Conservation (phyloP, 2,888 invertebrate genomes). For the Anthophora plumipes region DNA sequence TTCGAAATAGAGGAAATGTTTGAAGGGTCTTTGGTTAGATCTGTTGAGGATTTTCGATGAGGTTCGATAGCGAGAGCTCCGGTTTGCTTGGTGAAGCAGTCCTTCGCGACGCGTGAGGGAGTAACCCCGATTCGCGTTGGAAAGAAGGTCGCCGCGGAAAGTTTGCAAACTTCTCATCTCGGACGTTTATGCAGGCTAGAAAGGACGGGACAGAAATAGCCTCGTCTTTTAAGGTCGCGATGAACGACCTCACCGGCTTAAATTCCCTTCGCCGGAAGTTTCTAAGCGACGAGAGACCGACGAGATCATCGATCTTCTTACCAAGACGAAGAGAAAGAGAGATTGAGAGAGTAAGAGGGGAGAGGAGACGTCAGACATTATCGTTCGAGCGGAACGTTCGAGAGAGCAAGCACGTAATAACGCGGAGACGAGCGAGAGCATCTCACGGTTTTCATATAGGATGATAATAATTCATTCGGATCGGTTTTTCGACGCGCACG, state of each 20-base stretch:
- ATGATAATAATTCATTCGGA: conserved; percentile 63
- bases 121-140: conserved; percentile 33
- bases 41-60: conserved; percentile 20
- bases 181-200: conserved; percentile 51
- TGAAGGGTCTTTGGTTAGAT: neutral
- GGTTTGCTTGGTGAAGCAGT: conserved; percentile 13
- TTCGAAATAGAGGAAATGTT: neutral
- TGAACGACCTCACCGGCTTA: conserved; percentile 59
- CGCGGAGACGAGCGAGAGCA: conserved; percentile 20
- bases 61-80: neutral
- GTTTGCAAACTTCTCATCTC: conserved; percentile 63
- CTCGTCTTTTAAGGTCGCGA: conserved; percentile 65
- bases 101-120: neutral
- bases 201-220: conserved; percentile 64
- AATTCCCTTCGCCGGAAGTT: conserved; percentile 66
- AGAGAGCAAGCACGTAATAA: conserved; percentile 49
- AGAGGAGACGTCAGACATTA: conserved; percentile 39
- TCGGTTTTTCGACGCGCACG: conserved; percentile 38
- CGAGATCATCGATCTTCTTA: conserved; percentile 67
- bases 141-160: conserved; percentile 44
- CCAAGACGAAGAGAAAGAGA: neutral
- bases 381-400: conserved; percentile 48
- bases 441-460: conserved; percentile 37
- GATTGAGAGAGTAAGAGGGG: neutral
- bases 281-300: conserved; percentile 31